Conservation (phyloP, 1,140 invertebrate genomes). For the Pseudomyrmex sp. region DNA sequence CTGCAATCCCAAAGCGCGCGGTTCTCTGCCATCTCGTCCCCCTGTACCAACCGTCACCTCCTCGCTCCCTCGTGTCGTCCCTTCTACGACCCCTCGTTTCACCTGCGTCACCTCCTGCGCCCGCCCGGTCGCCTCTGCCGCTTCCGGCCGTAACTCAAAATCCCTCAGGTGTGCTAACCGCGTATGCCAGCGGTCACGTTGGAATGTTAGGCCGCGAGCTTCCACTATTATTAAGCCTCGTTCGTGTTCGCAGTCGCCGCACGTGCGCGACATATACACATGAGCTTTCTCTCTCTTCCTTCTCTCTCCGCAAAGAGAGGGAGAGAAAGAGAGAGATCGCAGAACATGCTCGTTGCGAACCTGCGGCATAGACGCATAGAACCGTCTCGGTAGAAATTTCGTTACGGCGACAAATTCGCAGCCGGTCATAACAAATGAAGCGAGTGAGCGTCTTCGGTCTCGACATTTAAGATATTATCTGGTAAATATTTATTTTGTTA, state of each 20-base stretch:
- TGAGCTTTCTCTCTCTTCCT: not conserved
- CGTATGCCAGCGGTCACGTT: slow-evolving; percentile 72
- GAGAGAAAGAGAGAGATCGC: not conserved
- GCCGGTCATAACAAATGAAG: slow-evolving; percentile 34
- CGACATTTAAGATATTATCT: slow-evolving; percentile 19
- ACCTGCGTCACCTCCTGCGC: slow-evolving; percentile 37
- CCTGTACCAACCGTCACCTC: not conserved
- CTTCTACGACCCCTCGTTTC: slow-evolving; percentile 48
- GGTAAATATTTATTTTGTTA: not conserved
- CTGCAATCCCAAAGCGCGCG: slow-evolving; percentile 47
- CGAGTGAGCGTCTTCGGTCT: slow-evolving; percentile 1
- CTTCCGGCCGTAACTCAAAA: slow-evolving; percentile 73
- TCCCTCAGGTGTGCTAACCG: slow-evolving; percentile 74
- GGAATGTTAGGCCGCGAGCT: slow-evolving; percentile 70
- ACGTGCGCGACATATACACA: slow-evolving; percentile 58
- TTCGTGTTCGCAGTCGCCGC: slow-evolving; percentile 57
- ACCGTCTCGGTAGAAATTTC: slow-evolving; percentile 20
- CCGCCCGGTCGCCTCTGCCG: slow-evolving; percentile 14
- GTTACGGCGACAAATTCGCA: slow-evolving; percentile 38
- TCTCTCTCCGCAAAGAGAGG: not conserved
- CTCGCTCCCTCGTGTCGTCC: not conserved
- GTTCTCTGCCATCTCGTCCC: not conserved
- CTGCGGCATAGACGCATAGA: not conserved
- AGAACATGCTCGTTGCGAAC: not conserved
- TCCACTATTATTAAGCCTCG: slow-evolving; percentile 71